Evolutionary conservation across 2,888 invertebrate species (phyloP).

Genomic region (Barypeithes pellucidus): DNA sequence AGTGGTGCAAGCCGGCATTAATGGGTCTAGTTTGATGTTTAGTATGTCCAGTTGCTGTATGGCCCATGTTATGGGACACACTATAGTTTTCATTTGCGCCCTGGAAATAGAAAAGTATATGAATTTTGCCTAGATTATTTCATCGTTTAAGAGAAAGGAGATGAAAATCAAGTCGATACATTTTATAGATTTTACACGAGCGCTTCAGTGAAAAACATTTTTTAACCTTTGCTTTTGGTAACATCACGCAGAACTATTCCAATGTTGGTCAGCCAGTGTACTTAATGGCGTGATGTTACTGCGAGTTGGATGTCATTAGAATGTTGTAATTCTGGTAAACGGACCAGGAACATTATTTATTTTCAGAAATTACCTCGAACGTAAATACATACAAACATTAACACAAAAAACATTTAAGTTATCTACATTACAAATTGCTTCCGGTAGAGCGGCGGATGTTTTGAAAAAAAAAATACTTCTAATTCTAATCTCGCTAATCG

Average conservation of each 20-base stretch:
- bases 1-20: too few relatives aligned
- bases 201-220: too few relatives aligned
- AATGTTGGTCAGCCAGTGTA: neutral
- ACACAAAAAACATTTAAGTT: neutral
- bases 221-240: too few relatives aligned
- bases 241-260: neutral
- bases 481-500: neutral
- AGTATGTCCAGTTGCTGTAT: too few relatives aligned
- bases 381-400: constrained; percentile 38
- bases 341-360: constrained; percentile 26
- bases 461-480: neutral
- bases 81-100: too few relatives aligned
- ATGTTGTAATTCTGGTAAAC: constrained; percentile 33
- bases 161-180: too few relatives aligned
- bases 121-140: too few relatives aligned
- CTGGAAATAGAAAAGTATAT: too few relatives aligned
- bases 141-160: too few relatives aligned
- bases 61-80: too few relatives aligned
- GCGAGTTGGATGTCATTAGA: constrained; percentile 22
- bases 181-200: too few relatives aligned
- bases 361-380: constrained; percentile 33
- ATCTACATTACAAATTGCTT: neutral
- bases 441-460: neutral
- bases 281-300: constrained; percentile 28
- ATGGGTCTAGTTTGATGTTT: too few relatives aligned